These are phyloP conservation scores for Calliopum simillimum DNA, from an alignment of 2,888 invertebrate genomes.

Conservation along the genomic window DNA sequence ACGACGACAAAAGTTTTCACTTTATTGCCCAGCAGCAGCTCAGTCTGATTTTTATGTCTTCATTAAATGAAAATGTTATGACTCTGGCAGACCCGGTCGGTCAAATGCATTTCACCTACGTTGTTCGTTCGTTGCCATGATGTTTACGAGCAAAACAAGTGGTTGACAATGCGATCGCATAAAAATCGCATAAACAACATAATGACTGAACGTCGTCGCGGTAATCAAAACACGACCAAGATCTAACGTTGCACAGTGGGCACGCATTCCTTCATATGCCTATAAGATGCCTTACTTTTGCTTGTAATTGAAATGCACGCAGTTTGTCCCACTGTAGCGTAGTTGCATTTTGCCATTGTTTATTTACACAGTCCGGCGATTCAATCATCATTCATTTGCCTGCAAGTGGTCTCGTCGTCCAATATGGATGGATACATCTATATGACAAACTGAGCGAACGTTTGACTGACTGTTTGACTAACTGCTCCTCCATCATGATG, in stretches of 20 bases:
- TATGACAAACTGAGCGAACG: no score
- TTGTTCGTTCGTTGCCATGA: neutral
- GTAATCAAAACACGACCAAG: conserved; percentile 49
- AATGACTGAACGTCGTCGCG: conserved; percentile 55
- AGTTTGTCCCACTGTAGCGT: no score
- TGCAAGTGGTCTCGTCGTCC: conserved; percentile 37
- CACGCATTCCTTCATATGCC: neutral
- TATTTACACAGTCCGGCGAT: neutral
- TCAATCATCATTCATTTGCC: conserved; percentile 6
- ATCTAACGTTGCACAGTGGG: neutral
- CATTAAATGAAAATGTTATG: conserved; percentile 62
- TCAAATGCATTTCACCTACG: conserved; percentile 2
- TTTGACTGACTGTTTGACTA: no score
- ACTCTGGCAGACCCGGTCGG: conserved; percentile 26
- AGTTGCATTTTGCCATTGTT: neutral
- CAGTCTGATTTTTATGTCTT: conserved; percentile 59
- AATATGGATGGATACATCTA: neutral
- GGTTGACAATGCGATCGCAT: conserved; percentile 43
- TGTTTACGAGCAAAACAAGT: conserved; percentile 24
- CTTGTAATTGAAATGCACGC: neutral
- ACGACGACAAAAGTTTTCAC: neutral
- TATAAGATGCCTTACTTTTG: neutral
- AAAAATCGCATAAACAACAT: conserved; percentile 43
- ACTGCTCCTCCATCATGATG: neutral
- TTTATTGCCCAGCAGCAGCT: conserved; percentile 43